A percentile compares a stretch with the other conserved stretches of the same genome.
These are phyloP conservation scores for Heterohyrax brucei DNA, from an alignment of 2,797 vertebrate species.

Conservation along the genomic window DNA sequence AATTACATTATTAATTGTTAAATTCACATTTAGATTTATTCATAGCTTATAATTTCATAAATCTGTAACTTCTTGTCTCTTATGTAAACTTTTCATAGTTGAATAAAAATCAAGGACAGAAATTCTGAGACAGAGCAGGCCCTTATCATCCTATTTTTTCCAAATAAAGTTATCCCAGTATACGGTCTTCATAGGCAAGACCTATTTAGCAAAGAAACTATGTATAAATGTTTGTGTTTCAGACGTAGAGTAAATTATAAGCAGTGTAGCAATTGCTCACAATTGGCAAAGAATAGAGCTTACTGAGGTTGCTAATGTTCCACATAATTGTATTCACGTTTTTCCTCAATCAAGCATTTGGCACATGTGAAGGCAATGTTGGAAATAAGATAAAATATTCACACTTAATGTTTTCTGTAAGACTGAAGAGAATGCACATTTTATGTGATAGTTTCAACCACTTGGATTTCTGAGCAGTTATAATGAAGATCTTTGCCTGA, in stretches of 20 bases:
- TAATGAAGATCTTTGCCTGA: conserved; percentile 40
- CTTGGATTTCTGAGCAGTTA: conserved; percentile 62
- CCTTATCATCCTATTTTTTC: conserved; percentile 51
- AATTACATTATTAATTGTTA: conserved; percentile 55
- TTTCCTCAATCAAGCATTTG: background rate
- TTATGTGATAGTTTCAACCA: conserved; percentile 51
- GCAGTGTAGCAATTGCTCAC: background rate
- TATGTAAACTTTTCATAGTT: conserved; percentile 52
- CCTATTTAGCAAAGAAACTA: conserved; percentile 50
- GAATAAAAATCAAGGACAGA: conserved; percentile 25
- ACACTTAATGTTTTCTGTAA: conserved; percentile 39
- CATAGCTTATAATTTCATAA: conserved; percentile 40
- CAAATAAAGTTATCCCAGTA: conserved; percentile 56
- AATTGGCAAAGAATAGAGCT: conserved; percentile 47
- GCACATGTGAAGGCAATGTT: conserved; percentile 56
- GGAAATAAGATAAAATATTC: conserved; percentile 58
- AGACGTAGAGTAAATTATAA: conserved; percentile 74
- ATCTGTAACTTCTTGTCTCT: conserved; percentile 38
- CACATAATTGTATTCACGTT: conserved; percentile 60
- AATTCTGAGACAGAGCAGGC: background rate
- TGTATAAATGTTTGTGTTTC: conserved; percentile 39
- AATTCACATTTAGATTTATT: conserved; percentile 21
- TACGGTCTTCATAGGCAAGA: conserved; percentile 13
- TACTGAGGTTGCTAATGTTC: background rate
- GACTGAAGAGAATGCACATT: background rate